Evolutionary conservation across 2,888 invertebrate genomes (phyloP).

Genomic region (Drosophila kanekoi): DNA sequence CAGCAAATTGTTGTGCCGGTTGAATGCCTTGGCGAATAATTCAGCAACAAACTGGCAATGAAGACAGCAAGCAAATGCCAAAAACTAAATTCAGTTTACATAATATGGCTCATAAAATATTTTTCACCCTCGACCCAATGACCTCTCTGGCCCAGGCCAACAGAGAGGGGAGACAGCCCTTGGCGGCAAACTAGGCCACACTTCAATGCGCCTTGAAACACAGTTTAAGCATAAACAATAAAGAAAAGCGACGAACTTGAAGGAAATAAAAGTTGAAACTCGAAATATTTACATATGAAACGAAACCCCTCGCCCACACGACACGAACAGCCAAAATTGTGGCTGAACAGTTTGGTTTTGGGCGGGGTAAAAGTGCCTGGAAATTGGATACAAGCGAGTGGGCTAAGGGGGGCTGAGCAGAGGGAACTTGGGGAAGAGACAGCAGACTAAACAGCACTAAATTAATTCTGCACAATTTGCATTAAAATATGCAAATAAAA

Average conservation of each 20-base stretch:
- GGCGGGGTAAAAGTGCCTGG: constrained; percentile 6
- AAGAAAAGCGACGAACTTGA: constrained; percentile 68
- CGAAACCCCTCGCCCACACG: constrained; percentile 61
- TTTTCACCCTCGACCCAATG: constrained; percentile 62
- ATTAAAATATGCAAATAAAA: constrained; percentile 81
- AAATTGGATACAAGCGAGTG: constrained; percentile 19
- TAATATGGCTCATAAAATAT: constrained; percentile 79
- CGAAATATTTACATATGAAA: constrained; percentile 79
- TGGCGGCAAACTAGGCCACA: constrained; percentile 69
- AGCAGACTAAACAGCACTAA: constrained; percentile 79
- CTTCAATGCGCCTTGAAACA: constrained; percentile 65
- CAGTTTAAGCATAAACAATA: constrained; percentile 78
- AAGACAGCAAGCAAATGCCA: constrained; percentile 53
- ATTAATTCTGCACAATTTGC: constrained; percentile 82
- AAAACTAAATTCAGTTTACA: constrained; percentile 78
- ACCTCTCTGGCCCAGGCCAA: not conserved
- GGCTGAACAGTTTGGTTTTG: constrained; percentile 20
- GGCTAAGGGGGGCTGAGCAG: not conserved
- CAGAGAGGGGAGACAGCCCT: not conserved
- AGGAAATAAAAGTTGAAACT: constrained; percentile 77
- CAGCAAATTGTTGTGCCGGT: constrained; percentile 45
- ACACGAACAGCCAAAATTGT: constrained; percentile 59
- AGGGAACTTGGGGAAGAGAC: constrained; percentile 20
- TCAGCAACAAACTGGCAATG: constrained; percentile 51
- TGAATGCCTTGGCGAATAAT: constrained; percentile 55